Conservation (phyloP, 2,113 vertebrate species). For the Paracanthobrama guichenoti region DNA sequence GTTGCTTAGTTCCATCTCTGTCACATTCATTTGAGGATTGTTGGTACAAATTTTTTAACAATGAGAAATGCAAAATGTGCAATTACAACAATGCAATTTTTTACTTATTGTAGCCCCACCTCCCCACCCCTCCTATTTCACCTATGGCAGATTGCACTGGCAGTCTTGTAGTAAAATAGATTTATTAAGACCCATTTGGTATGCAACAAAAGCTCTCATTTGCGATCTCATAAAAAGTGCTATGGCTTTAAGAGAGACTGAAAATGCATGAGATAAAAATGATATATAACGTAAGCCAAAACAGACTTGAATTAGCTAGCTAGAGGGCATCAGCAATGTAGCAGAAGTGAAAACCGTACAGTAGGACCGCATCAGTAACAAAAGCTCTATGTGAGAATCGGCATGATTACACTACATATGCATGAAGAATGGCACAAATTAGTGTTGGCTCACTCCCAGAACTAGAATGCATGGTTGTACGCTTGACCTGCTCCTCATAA, state of each 20-base stretch:
- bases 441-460: slow-evolving; percentile 25
- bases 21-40: not conserved
- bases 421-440: slow-evolving; percentile 48
- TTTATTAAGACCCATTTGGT: not conserved
- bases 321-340: not conserved
- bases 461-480: slow-evolving; percentile 54
- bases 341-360: slow-evolving; percentile 26
- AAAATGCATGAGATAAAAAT: slow-evolving; percentile 32
- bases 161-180: not conserved
- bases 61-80: not conserved
- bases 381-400: slow-evolving; percentile 12
- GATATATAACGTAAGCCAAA: not conserved
- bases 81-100: not conserved
- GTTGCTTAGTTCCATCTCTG: not conserved
- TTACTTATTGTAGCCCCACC: not conserved
- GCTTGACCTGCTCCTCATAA: slow-evolving; percentile 44
- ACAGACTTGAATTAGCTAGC: not conserved
- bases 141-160: slow-evolving; percentile 19
- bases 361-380: slow-evolving; percentile 35
- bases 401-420: slow-evolving; percentile 56
- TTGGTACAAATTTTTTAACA: not conserved
- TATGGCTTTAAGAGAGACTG: slow-evolving; percentile 11
- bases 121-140: no score
- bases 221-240: not conserved
- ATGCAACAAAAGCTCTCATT: slow-evolving; percentile 3